Base-by-base conservation (phyloP, 2,888 invertebrate species). In the Sepiola atlantica region DNA sequence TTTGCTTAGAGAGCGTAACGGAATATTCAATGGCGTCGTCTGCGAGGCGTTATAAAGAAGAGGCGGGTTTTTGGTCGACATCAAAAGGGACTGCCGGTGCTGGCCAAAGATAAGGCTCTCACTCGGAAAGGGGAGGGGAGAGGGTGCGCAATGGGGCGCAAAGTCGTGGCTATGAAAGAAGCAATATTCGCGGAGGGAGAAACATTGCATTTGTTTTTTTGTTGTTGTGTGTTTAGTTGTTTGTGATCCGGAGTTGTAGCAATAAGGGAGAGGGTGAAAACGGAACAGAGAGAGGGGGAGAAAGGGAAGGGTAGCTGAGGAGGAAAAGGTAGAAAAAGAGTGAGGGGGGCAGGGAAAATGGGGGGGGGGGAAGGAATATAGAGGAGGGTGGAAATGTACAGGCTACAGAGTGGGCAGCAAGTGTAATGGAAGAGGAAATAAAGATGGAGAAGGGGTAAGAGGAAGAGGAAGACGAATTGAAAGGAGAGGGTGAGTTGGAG, bases 21-120 rank as follows among this genome's bases (percentile, higher is more conserved):
- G 77, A 77, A 77, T 77, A 77, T 77, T 77, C 77, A 77, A 77
- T 77, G 77, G n/a, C 77, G 77, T 77, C 77, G 77, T 77, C 77
- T 32, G n/a, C 77, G 77, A 77, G 77, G 77, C 77, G 77, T 77
- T 77, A n/a, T 77, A 77, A 77, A 77, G 77, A 77, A 77, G 77
- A 77, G 77, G 77, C 77, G 77, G n/a, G 77, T n/a, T 77, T 45
- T 77, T 77, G 77, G 77, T 77, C 77, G 77, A 77, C 77, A 77
- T 77, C 77, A 77, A 77, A 77, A 77, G 77, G 77, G 45, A 2
- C 32, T 77, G 77, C 77, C 32, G n/a, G 77, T 77, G 77, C 77
- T 77, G 77, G n/a, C 77, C 77, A 77, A 77, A 77, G 77, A 77
- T 77, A 77, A 77, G 77, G 77, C 12, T 77, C 32, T n/a, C n/a